Percentiles rank a stretch among this genome's conserved stretches.
These are phyloP conservation scores for Rafetus swinhoei DNA, from an alignment of 2,113 vertebrate species.

Conservation along the genomic window DNA sequence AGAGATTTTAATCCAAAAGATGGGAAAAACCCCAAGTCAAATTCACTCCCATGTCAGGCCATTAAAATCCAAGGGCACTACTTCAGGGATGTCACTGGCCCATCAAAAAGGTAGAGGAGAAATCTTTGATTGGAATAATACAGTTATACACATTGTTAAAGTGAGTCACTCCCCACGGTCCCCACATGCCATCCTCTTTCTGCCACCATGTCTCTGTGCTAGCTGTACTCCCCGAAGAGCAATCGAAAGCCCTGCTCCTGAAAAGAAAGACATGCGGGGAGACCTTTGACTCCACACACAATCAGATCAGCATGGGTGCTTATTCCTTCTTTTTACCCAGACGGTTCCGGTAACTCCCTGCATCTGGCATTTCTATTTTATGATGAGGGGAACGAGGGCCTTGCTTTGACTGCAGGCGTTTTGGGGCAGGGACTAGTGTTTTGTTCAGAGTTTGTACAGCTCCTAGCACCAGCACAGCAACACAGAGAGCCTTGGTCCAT, in stretches of 20 bases:
- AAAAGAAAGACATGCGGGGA: not conserved
- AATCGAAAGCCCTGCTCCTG: not conserved
- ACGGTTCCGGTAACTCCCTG: not conserved
- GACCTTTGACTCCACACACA: not conserved
- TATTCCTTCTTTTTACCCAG: not conserved
- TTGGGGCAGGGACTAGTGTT: not conserved
- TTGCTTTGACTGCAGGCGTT: fast-evolving
- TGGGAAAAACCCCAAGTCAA: not conserved
- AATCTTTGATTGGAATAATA: not conserved
- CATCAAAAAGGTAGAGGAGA: not conserved
- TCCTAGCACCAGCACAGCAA: fast-evolving
- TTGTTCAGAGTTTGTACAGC: fast-evolving
- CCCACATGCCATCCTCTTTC: fast-evolving
- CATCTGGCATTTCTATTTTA: not conserved
- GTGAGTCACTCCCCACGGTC: fast-evolving
- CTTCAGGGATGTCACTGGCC: fast-evolving
- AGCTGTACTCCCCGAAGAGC: not conserved
- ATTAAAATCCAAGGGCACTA: not conserved
- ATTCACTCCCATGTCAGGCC: not conserved
- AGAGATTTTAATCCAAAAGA: fast-evolving
- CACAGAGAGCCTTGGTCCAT: fast-evolving
- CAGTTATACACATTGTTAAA: not conserved
- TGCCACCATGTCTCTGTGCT: fast-evolving
- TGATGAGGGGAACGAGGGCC: not conserved
- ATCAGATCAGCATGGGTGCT: too few species aligned